Conservation (phyloP, 2,888 invertebrate genomes). For the Mechanitis messenoides region DNA sequence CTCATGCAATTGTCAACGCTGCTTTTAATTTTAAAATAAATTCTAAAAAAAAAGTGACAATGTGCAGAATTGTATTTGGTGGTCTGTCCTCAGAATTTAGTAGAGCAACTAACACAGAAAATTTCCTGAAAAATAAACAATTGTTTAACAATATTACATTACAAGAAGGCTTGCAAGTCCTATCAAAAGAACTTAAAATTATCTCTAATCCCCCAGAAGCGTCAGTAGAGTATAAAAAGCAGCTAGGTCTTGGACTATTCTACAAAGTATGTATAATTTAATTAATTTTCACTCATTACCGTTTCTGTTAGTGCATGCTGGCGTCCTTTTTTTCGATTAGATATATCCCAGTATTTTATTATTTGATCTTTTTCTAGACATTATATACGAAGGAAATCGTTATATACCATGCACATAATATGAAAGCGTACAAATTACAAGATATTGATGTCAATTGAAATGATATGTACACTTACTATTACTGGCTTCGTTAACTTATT, state of each 20-base stretch:
- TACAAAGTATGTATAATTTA: constrained; percentile 75
- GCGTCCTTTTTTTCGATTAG: too few species aligned
- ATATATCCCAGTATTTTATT: too few species aligned
- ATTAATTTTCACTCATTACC: neutral
- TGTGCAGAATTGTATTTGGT: constrained; percentile 78
- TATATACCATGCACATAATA: too few species aligned
- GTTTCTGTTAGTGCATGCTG: too few species aligned
- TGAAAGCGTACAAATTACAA: too few species aligned
- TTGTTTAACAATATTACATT: constrained; percentile 67
- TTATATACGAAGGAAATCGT: too few species aligned
- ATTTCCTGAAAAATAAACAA: constrained; percentile 48
- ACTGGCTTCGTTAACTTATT: neutral
- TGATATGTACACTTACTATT: too few species aligned
- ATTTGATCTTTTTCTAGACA: too few species aligned
- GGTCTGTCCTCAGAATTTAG: constrained; percentile 70
- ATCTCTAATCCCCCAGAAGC: constrained; percentile 76
- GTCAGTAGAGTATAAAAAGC: constrained; percentile 76
- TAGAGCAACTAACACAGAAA: constrained; percentile 79
- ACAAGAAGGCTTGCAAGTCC: constrained; percentile 68
- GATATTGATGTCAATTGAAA: too few species aligned
- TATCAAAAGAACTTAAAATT: constrained; percentile 77
- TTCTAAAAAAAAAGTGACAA: constrained; percentile 46
- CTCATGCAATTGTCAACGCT: constrained; percentile 85
- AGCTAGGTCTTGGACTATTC: constrained; percentile 78
- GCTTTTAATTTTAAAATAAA: constrained; percentile 80